Evolutionary conservation across 1,140 invertebrate genomes (phyloP), one percentile per base, ranked within the genome.

Genomic region (Scaptomyza graminum): DNA sequence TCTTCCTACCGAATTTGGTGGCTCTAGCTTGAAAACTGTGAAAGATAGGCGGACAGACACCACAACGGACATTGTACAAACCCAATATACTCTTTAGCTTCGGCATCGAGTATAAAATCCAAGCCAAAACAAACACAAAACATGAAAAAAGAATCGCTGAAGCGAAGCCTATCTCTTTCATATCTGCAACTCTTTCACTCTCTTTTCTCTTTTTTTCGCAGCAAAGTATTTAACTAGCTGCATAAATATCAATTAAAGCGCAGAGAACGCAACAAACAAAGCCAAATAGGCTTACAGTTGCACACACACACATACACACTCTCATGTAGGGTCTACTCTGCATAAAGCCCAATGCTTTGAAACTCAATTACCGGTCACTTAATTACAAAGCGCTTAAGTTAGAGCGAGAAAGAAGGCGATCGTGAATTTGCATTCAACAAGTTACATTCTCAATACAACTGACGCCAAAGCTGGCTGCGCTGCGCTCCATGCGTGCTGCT

Each of bases 241-340:
- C 79, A 87, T 87, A 87, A 87, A 87, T 87, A 88, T 87, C 83
- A 87, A 87, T 87, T 87, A 87, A 88, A 82, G 65, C 57, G 67
- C 75, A 79, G 60, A 65, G 63, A 74, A 78, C 65, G 63, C 54
- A 66, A 50, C 64, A 73, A 73, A 57, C 49, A 85, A 80, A 62
- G 51, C 69, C 18, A 65, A 74, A 71, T 63, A 68, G 16, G 54
- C 49, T 16, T 49, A 76, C 22, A 50, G 44, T 59, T 1, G 6
- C 28, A 34, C 7, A 8, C 31, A 34, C 0, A 34, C 31, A 34
- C 28, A 34, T 9, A 34, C 31, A 34, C 1, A 9, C 31, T 9
- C 1, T 2, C 7, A 7, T 31, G 28, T 52, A 47, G 57, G 41
- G 43, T 31, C 46, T 41, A 47, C 16, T 72, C 22, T 62, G 18